These are phyloP conservation scores for Tipula helvola DNA, from an alignment of 2,888 invertebrate species.

Conservation along the genomic window DNA sequence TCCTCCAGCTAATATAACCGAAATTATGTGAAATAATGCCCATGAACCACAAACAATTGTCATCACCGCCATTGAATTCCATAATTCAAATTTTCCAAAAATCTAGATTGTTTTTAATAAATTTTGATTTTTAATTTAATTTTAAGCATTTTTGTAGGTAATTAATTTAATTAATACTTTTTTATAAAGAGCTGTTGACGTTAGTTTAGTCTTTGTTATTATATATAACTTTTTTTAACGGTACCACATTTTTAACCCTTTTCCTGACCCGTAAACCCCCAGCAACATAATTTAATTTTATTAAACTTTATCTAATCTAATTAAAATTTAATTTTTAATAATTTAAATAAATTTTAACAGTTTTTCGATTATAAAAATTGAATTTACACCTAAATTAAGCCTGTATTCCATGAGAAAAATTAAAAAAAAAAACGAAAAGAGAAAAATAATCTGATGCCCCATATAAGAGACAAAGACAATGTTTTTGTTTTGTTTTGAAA, in stretches of 20 bases:
- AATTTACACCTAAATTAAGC: too few relatives aligned
- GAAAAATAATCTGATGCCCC: too few relatives aligned
- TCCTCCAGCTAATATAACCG: constrained; percentile 80
- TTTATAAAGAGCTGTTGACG: neutral
- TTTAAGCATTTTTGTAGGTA: neutral
- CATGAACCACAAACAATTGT: constrained; percentile 59
- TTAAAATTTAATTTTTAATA: too few relatives aligned
- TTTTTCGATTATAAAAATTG: too few relatives aligned
- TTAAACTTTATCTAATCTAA: too few relatives aligned
- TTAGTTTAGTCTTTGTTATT: neutral
- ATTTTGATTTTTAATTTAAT: neutral
- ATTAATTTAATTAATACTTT: neutral
- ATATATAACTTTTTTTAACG: neutral
- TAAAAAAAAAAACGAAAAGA: too few relatives aligned
- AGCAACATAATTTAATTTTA: neutral
- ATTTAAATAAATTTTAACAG: too few relatives aligned
- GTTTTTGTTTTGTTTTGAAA: too few relatives aligned
- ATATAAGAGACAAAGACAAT: too few relatives aligned
- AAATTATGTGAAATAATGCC: constrained; percentile 59
- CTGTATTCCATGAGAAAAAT: too few relatives aligned
- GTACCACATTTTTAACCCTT: neutral
- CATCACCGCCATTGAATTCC: constrained; percentile 62
- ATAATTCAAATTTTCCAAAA: constrained; percentile 51
- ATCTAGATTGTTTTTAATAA: constrained; percentile 34
- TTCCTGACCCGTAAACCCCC: neutral